Conservation (phyloP, 30 jellyfish, hydroid and myxozoan genomes). For the Cassiopea xamachana region DNA sequence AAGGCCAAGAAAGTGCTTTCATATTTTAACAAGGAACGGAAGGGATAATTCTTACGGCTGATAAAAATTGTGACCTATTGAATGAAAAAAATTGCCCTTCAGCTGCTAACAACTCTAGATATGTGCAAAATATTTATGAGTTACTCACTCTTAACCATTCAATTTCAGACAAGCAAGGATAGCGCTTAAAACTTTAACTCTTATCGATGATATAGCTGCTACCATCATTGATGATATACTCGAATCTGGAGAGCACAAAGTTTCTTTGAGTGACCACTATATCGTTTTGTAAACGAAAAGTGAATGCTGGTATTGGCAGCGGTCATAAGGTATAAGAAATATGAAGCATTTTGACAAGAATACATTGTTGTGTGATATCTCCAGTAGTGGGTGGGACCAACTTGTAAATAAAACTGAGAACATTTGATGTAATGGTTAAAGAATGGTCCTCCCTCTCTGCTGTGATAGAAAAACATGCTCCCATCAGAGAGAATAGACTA, state of each 20-base stretch:
- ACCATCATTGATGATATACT: not conserved
- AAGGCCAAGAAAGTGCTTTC: not conserved
- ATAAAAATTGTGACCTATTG: not conserved
- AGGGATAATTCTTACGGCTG: slow-evolving; percentile 10
- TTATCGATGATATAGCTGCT: slow-evolving; percentile 9
- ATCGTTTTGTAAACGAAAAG: not conserved
- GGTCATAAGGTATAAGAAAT: not conserved
- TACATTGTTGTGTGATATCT: slow-evolving; percentile 2
- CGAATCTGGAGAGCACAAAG: not conserved
- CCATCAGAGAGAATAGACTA: slow-evolving; percentile 9
- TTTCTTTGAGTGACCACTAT: slow-evolving; percentile 18
- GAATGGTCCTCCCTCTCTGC: slow-evolving; percentile 22
- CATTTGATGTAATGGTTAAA: slow-evolving; percentile 29
- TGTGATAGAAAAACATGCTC: slow-evolving; percentile 7
- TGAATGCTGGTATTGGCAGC: not conserved
- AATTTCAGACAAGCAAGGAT: too few relatives aligned
- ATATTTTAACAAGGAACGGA: not conserved
- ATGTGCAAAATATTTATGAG: too few relatives aligned
- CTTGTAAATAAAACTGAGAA: slow-evolving; percentile 9
- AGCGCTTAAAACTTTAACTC: too few relatives aligned
- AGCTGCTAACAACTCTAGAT: too few relatives aligned
- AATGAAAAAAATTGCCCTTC: too few relatives aligned
- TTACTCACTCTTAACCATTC: too few relatives aligned
- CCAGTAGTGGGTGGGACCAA: slow-evolving; percentile 35
- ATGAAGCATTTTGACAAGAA: not conserved